Evolutionary conservation across 2,888 invertebrate species (phyloP), one percentile per base, ranked within the genome.

Genomic region (Gisinianus flammeolus): DNA sequence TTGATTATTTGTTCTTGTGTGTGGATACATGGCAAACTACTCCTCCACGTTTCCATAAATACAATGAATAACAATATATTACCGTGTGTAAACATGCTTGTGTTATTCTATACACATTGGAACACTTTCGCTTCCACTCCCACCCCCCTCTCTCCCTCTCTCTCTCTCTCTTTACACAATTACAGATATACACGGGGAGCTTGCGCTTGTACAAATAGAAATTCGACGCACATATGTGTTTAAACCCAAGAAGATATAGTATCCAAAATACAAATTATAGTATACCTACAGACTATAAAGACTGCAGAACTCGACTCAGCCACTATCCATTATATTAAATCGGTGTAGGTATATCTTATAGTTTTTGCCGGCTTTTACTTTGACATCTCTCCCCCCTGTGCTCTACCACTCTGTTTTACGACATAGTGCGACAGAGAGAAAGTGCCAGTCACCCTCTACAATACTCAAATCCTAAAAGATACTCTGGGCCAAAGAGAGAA

Each of bases 21-120:
- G 44, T 5, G 44, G 71, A 71, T 71, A 71, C 71, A 71, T 56
- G 28, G 71, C 54, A 71, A 71, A 71, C 26, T 71, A 71, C 71
- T 71, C 26, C 26, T 62, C 26, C 16, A 16, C 62, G 26, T 28
- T 26, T 62, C 62, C 24, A 62, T 62, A 62, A 62, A 62, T 26
- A 62, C 62, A 62, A 62, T 54, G 54, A 54, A 54, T n/a, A 30
- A 64, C 26, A 64, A 28, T 64, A 64, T 6, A 30, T 64, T 26
- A 26, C 22, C 30, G 64, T 54, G n/a, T 16, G 54, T 54, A 54
- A 54, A 54, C 54, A 54, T 16, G 8, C 44, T 44, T 16, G n/a
- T 54, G 16, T 16, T 4, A n/a, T 6, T 54, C n/a, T n/a, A 54
- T 54, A 54, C n/a, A 54, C 5, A 16, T 5, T 54, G 16, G 54